A percentile compares a stretch with the other conserved stretches of the same genome.
Conservation (phyloP, 2,113 vertebrate genomes). For the Dryoscopus gambensis region DNA sequence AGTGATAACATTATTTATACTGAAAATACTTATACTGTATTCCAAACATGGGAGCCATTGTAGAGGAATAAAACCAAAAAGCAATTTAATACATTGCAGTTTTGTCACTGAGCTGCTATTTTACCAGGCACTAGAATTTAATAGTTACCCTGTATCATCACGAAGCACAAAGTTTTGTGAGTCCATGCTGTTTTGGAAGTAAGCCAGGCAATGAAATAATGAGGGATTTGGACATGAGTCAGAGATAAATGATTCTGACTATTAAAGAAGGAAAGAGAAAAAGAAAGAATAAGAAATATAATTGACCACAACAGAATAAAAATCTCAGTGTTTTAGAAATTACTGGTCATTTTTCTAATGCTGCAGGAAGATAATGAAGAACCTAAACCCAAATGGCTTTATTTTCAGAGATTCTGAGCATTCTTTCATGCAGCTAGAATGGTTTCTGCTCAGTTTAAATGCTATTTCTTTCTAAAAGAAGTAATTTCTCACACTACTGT, state of each 20-base stretch:
- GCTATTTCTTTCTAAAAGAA: not conserved
- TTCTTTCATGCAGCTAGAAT: not conserved
- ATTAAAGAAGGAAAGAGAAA: not conserved
- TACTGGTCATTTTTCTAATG: not conserved
- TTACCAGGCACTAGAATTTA: not conserved
- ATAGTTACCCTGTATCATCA: not conserved
- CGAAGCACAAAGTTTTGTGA: not conserved
- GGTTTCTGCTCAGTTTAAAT: not conserved
- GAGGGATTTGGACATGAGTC: not conserved
- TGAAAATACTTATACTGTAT: not conserved
- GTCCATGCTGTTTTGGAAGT: not conserved
- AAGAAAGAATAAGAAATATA: not conserved
- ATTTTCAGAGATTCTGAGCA: not conserved
- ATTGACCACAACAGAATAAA: not conserved
- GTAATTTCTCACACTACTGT: not conserved
- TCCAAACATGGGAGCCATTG: not conserved
- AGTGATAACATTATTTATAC: not conserved
- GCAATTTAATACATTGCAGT: not conserved
- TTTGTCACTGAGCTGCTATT: not conserved
- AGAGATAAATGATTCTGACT: not conserved
- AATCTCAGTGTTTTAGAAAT: not conserved
- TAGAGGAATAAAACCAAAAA: not conserved
- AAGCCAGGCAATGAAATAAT: constrained; percentile 26
- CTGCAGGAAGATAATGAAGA: not conserved
- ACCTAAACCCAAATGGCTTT: not conserved